A percentile compares a stretch with the other conserved stretches of the same genome.
These are phyloP conservation scores for Thecophora atra DNA, from an alignment of 2,888 invertebrate genomes.

Conservation along the genomic window DNA sequence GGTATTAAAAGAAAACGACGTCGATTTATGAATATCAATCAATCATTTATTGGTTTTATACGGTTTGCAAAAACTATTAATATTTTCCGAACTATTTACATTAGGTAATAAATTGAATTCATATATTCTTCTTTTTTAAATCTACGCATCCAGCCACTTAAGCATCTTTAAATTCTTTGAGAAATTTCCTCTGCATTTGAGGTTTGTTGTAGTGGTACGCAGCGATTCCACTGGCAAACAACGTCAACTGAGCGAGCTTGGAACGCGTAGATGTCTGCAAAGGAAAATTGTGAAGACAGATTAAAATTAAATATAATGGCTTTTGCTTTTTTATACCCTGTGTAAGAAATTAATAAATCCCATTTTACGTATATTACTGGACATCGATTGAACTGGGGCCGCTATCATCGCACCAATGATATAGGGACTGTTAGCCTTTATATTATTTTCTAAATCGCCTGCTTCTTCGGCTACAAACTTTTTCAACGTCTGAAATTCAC, in stretches of 20 bases:
- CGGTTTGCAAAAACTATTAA: no score
- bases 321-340: neutral
- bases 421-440: neutral
- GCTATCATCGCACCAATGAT: conserved; percentile 9
- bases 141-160: neutral
- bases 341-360: conserved; percentile 4
- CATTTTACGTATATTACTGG: neutral
- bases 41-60: no score
- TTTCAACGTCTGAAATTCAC: neutral
- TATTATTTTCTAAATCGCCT: neutral
- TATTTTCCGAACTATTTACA: no score
- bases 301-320: neutral
- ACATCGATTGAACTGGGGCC: neutral
- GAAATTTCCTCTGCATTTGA: neutral
- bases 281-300: no score
- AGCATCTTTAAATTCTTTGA: conserved; percentile 16
- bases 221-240: neutral
- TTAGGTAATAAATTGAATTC: no score
- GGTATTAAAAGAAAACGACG: no score
- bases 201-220: conserved; percentile 7
- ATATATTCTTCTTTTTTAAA: no score
- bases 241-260: neutral
- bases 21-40: no score
- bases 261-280: conserved; percentile 6
- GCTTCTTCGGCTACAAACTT: neutral